These are phyloP conservation scores for Tanypteryx hageni DNA, from an alignment of 2,888 invertebrate species.

Conservation along the genomic window DNA sequence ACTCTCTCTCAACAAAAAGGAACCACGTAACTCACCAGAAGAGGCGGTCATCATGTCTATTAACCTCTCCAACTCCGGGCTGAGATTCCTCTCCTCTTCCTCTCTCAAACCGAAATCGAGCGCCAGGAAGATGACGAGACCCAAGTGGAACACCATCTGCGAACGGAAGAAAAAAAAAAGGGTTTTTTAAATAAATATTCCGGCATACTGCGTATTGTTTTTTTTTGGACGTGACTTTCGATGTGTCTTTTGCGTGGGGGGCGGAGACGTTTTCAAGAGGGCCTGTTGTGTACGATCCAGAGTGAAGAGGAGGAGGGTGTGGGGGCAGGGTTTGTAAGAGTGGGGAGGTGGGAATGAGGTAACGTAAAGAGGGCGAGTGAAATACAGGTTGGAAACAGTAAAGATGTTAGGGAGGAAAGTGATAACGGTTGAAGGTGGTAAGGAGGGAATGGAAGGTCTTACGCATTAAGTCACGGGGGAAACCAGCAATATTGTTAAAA, in stretches of 20 bases:
- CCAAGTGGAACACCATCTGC: constrained; percentile 88
- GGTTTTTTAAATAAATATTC: background rate
- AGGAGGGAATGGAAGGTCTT: too few species aligned
- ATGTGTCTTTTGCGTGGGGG: background rate
- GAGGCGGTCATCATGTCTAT: constrained; percentile 90
- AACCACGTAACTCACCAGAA: constrained; percentile 76
- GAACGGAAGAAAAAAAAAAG: constrained; percentile 71
- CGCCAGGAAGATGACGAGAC: constrained; percentile 90
- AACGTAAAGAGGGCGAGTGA: too few species aligned
- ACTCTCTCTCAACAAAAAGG: background rate
- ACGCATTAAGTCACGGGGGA: too few species aligned
- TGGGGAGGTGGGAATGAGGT: background rate
- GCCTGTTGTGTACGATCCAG: background rate
- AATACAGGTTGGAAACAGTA: too few species aligned
- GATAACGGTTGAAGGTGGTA: too few species aligned
- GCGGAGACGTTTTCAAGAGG: background rate
- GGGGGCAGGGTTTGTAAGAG: background rate
- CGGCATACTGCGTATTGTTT: background rate
- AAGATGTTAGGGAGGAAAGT: too few species aligned
- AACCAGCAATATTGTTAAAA: too few species aligned
- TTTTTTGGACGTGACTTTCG: background rate
- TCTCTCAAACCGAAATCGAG: constrained; percentile 92
- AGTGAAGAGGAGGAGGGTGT: background rate
- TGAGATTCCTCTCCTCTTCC: constrained; percentile 91
- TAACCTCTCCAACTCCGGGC: constrained; percentile 89